Evolutionary conservation across 1,140 invertebrate genomes (phyloP), one percentile per base, ranked within the genome.

Genomic region (Hyles vespertilio): DNA sequence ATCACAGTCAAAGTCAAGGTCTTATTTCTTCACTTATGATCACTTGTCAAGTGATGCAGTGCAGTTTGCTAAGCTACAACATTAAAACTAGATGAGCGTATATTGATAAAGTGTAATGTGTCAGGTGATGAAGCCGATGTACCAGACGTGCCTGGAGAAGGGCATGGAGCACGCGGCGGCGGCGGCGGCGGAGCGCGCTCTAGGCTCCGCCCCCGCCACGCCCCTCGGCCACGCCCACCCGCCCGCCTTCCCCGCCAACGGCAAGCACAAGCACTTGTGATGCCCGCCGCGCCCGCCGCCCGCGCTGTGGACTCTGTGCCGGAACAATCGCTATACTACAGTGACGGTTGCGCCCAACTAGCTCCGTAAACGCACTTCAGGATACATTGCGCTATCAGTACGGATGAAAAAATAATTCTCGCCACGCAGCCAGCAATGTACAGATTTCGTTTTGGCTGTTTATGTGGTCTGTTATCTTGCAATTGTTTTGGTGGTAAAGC

Each of bases 51-150:
- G 2, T 22, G 22, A 22, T 22, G 22, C 22, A 22, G 22, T 22
- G 22, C 22, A 22, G 22, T 22, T 22, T 22, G 22, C 22, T 22
- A 22, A 22, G 22, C 22, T n/a, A n/a, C 22, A 22, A 22, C 0
- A 22, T 22, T 1, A 22, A 22, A 22, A 22, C 0, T 22, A 22
- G 2, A 22, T 22, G 22, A 22, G 22, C 22, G 2, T 22, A 22
- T 22, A 22, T 22, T 22, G 2, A 48, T 11, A 48, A 10, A 5
- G 12, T 11, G 33, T 40, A 5, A 10, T 56, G 33, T 76, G 73
- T 61, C 87, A 96, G 95, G 87, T 94, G 56, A 93, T 96, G 93
- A 95, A 95, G 77, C 94, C 95, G 52, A 80, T 94, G 54, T 96
- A 96, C 80, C 93, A 95, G 79, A 89, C 91, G 57, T 93, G 94